Conservation (phyloP, 2,113 vertebrate species). For the Camelus bactrianus region DNA sequence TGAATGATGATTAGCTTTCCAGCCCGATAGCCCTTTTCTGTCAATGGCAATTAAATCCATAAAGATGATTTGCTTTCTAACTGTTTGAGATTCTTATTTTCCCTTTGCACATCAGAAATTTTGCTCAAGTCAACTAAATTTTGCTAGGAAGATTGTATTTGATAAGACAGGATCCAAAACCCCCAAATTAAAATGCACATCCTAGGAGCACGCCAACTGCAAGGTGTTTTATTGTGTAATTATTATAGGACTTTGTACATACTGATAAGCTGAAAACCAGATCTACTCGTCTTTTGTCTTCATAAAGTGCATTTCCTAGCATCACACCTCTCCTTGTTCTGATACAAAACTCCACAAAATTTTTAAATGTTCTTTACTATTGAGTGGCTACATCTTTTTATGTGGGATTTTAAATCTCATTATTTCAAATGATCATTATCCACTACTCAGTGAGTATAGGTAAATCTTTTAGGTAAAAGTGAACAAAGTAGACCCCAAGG, state of each 20-base stretch:
- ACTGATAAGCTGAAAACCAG: background rate
- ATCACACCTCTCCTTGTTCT: conserved; percentile 12
- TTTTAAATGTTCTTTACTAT: background rate
- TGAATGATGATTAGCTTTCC: conserved; percentile 75
- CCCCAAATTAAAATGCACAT: conserved; percentile 39
- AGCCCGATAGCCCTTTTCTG: conserved; percentile 69
- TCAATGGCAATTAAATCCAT: conserved; percentile 78
- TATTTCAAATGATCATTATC: conserved; percentile 3
- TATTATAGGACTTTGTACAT: background rate
- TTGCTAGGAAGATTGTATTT: conserved; percentile 66
- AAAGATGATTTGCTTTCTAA: conserved; percentile 68
- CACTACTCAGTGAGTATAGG: background rate
- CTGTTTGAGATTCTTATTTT: conserved; percentile 65
- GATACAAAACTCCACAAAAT: background rate
- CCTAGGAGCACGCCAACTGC: background rate
- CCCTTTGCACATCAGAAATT: conserved; percentile 51
- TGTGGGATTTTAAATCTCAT: background rate
- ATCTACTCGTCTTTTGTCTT: background rate
- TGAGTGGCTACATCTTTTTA: background rate
- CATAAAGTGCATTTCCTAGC: conserved; percentile 51
- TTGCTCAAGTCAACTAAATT: conserved; percentile 68
- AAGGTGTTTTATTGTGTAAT: background rate
- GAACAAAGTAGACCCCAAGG: conserved; percentile 2
- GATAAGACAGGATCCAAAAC: conserved; percentile 42
- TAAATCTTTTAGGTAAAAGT: background rate